Conservation (phyloP, 2,888 invertebrate species). For the Anticlea derivata region DNA sequence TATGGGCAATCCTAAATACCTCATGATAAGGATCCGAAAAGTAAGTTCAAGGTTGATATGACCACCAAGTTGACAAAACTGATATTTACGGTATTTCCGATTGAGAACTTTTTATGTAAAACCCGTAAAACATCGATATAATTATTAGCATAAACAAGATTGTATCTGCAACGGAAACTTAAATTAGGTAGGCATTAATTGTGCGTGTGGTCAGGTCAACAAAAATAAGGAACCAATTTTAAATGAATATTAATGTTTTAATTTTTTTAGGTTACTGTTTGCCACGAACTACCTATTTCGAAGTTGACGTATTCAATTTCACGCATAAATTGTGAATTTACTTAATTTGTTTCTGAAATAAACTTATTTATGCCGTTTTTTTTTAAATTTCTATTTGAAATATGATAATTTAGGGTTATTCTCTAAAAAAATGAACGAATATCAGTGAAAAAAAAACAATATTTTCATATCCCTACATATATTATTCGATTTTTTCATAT, state of each 20-base stretch:
- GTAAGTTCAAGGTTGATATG: background rate
- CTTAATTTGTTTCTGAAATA: background rate
- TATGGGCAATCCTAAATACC: too few relatives aligned
- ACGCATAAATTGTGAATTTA: background rate
- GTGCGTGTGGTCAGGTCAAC: conserved; percentile 53
- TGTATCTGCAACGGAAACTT: conserved; percentile 62
- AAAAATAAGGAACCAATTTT: conserved; percentile 6
- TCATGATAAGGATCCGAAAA: too few relatives aligned
- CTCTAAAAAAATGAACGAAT: too few relatives aligned
- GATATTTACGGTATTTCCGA: conserved; percentile 75
- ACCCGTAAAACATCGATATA: conserved; percentile 55
- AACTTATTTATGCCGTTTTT: too few relatives aligned
- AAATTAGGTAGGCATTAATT: conserved; percentile 65
- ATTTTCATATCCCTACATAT: too few relatives aligned
- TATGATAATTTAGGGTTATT: too few relatives aligned
- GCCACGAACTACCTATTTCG: background rate
- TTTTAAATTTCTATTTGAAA: too few relatives aligned
- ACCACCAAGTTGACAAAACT: conserved; percentile 44
- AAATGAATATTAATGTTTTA: background rate
- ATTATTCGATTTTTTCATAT: too few relatives aligned
- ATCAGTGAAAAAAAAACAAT: too few relatives aligned
- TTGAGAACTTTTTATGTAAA: conserved; percentile 60
- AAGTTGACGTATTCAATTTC: conserved; percentile 1
- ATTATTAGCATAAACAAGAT: conserved; percentile 73
- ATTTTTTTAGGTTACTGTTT: conserved; percentile 2